phyloP scores from a whole-genome alignment of 2,888 invertebrate species.

The Zele albiditarsus region DNA sequence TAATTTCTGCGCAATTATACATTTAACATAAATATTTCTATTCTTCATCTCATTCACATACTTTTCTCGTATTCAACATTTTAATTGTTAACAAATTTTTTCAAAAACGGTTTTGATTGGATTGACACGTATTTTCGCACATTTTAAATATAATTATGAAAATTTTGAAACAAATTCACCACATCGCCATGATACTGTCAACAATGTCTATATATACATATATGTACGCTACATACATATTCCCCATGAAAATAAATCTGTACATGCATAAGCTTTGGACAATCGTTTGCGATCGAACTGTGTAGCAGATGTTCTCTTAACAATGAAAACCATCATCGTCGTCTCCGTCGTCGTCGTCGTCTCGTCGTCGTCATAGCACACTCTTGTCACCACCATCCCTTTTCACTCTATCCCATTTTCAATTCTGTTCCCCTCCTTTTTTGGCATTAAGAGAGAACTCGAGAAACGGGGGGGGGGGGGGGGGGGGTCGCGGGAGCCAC shows the following conservation, averaged over 20 bases:
- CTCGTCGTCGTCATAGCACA: constrained; percentile 2
- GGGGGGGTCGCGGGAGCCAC: constrained; percentile 49
- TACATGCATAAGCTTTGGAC: constrained; percentile 64
- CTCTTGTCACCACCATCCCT: constrained; percentile 22
- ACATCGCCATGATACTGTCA: not conserved
- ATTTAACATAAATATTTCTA: no score
- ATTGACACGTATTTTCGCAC: no score
- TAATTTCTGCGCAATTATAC: no score
- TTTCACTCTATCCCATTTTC: not conserved
- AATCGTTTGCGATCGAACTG: constrained; percentile 66
- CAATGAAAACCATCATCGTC: constrained; percentile 62
- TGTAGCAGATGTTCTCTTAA: constrained; percentile 71
- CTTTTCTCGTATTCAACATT: no score
- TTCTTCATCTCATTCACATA: no score
- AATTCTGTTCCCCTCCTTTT: not conserved
- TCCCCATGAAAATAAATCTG: constrained; percentile 32
- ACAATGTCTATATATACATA: not conserved
- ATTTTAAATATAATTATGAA: no score
- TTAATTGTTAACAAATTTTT: no score
- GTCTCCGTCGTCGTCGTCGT: constrained; percentile 29
- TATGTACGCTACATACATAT: constrained; percentile 58
- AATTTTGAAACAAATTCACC: not conserved
- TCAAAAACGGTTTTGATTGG: no score
- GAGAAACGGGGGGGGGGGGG: constrained; percentile 43
- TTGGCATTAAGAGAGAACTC: constrained; percentile 47